phyloP scores from a whole-genome alignment of 2,888 invertebrate species.

The Lysandra bellargus region DNA sequence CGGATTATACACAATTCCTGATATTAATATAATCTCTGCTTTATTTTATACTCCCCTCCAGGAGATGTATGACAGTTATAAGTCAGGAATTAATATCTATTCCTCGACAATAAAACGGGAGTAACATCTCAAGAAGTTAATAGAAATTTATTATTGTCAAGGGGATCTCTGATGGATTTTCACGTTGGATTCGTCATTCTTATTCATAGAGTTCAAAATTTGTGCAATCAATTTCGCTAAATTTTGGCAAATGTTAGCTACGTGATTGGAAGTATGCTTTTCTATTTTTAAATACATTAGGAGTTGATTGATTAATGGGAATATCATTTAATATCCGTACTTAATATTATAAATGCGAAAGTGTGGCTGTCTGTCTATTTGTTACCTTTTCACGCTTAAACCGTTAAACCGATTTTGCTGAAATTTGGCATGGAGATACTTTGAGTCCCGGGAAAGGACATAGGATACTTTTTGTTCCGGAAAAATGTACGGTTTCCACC shows the following conservation, averaged over 20 bases:
- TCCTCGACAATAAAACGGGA: slow-evolving; percentile 77
- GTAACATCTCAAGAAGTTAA: slow-evolving; percentile 76
- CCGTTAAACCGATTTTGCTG: no score
- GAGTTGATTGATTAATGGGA: not conserved
- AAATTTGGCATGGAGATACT: no score
- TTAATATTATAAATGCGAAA: no score
- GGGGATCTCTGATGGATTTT: slow-evolving; percentile 57
- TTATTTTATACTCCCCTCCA: slow-evolving; percentile 74
- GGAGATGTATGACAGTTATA: slow-evolving; percentile 79
- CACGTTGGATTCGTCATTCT: slow-evolving; percentile 41
- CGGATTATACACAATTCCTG: slow-evolving; percentile 64
- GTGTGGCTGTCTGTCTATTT: no score
- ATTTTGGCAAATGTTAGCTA: not conserved
- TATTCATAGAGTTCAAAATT: slow-evolving; percentile 15
- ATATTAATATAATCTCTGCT: slow-evolving; percentile 79
- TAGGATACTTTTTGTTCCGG: no score
- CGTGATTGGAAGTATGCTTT: not conserved
- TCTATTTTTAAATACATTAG: not conserved
- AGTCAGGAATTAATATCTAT: slow-evolving; percentile 80
- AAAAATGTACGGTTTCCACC: no score
- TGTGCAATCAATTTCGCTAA: not conserved
- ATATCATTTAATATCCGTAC: no score
- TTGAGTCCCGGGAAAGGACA: no score
- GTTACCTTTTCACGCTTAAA: no score
- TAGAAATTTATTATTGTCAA: slow-evolving; percentile 71